Base-by-base conservation (phyloP, 2,797 vertebrate genomes). In the Thalassophryne amazonica region DNA sequence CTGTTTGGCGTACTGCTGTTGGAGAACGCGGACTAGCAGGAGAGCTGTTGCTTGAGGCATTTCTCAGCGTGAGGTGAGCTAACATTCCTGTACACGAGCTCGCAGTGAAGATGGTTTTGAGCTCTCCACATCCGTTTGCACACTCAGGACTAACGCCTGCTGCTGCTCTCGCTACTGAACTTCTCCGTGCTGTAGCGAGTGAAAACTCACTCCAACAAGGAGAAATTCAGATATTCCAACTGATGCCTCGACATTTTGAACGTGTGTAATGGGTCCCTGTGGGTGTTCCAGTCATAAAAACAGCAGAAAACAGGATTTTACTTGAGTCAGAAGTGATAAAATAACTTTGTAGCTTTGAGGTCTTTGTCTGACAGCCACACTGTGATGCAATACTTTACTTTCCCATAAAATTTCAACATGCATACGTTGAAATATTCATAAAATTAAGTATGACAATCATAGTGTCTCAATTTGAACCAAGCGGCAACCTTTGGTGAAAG, bases 1-100 rank as follows among this genome's bases (percentile, higher is more conserved):
- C 47, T 46, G 14, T 24, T 33, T 3, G 14, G 15, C 47, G 15
- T 7, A 11, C 1, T 21, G 20, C n/a, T 20, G 47, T 20, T 46
- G 30, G 62, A 41, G 52, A 62, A 45, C 25, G 39, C 17, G 7
- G 45, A 75, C 40, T 71, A 76, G 72, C 66, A 48, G 78, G 74
- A 73, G 63, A 50, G 61, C 59, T 69, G 66, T 59, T 53, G 73
- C 83, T 83, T 48, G 41, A 78, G 80, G 76, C 72, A 17, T 40
- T 18, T 69, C 76, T 69, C 60, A 59, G 68, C 60, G 66, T 78
- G 72, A 79, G 60, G 50, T 61, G 61, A 75, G 64, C 68, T 64
- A 64, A 69, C 73, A 54, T 55, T 52, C 46, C 28, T 15, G 29
- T 60, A 28, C 49, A 24, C 13, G 28, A 73, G 75, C 40, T 48